phyloP scores from a whole-genome alignment of 2,113 vertebrate species.

The Pangasianodon hypophthalmus region DNA sequence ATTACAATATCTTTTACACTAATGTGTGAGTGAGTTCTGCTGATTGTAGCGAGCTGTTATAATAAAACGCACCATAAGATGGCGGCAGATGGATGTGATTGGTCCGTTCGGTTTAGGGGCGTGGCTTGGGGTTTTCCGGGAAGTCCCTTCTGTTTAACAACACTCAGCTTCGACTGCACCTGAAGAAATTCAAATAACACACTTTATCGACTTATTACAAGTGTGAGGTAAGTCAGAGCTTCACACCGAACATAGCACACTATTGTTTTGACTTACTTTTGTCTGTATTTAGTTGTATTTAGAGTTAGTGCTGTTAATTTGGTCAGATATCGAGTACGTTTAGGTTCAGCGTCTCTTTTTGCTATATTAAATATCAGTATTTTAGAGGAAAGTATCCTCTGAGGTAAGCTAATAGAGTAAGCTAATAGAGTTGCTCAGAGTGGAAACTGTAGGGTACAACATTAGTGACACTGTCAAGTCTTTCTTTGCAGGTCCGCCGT shows the following conservation, averaged over 20 bases:
- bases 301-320: background rate
- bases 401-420: background rate
- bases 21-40: background rate
- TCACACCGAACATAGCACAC: background rate
- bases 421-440: background rate
- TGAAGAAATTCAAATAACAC: too few species aligned
- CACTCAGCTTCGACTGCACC: background rate
- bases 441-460: background rate
- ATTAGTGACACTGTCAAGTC: background rate
- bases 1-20: too few species aligned
- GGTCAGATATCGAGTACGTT: background rate
- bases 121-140: background rate
- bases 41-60: background rate
- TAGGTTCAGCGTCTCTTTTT: background rate
- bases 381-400: background rate
- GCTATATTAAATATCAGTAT: background rate
- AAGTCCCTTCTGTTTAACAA: background rate
- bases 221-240: background rate
- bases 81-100: background rate
- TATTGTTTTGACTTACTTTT: background rate
- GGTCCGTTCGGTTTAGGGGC: background rate
- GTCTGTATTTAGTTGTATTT: background rate
- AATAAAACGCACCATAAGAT: background rate
- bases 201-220: background rate
- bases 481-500: background rate